Conservation (phyloP, 1,140 invertebrate genomes). For the Tribolium castaneum region DNA sequence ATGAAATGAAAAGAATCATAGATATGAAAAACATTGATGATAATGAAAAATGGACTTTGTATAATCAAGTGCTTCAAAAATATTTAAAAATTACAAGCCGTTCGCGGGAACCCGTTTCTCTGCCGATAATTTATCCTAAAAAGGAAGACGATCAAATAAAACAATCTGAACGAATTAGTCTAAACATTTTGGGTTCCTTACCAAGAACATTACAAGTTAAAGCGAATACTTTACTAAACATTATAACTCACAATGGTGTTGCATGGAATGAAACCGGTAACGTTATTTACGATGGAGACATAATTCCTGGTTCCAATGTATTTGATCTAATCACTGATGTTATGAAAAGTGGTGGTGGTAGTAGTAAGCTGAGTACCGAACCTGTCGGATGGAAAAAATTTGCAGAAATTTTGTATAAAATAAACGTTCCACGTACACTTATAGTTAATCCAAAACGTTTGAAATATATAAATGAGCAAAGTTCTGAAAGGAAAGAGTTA, state of each 20-base stretch:
- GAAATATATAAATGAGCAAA: background rate
- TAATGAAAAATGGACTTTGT: constrained; percentile 17
- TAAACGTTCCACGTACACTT: background rate
- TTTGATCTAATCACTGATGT: background rate
- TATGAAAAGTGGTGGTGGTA: background rate
- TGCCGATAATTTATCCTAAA: background rate
- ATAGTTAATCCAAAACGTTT: background rate
- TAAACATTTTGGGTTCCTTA: background rate
- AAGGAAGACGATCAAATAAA: background rate
- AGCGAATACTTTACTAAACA: background rate
- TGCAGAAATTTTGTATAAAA: background rate
- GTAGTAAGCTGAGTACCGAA: background rate
- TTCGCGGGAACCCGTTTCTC: background rate
- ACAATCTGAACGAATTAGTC: background rate
- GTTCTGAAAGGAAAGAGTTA: no score
- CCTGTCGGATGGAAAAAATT: background rate
- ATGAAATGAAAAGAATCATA: constrained; percentile 1
- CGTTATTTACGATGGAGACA: background rate
- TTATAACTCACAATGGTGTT: background rate
- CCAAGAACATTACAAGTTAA: background rate
- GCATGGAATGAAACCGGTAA: background rate
- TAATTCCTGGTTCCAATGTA: background rate
- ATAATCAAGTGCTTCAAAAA: background rate
- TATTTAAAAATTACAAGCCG: background rate
- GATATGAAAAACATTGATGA: constrained; percentile 2